Conservation (phyloP, 1,140 invertebrate species). For the Telenomus remus region DNA sequence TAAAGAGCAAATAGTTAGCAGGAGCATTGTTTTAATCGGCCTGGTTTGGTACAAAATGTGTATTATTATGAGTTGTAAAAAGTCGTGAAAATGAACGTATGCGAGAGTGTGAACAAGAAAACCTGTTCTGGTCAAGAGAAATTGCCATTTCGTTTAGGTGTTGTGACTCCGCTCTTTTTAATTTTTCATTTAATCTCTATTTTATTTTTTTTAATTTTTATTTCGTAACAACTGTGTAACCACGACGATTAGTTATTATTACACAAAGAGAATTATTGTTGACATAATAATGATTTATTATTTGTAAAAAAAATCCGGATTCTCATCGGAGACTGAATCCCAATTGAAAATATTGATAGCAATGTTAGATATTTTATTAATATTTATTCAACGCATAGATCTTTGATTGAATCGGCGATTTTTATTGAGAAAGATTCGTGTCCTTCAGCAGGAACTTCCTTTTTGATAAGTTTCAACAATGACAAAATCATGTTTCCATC, state of each 20-base stretch:
- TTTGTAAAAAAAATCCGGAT: conserved; percentile 61
- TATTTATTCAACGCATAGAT: conserved; percentile 71
- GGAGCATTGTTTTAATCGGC: conserved; percentile 74
- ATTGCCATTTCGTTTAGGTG: conserved; percentile 73
- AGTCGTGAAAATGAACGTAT: conserved; percentile 62
- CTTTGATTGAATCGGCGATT: conserved; percentile 45
- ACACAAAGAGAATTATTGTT: conserved; percentile 70
- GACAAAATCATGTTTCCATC: not conserved
- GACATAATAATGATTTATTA: conserved; percentile 72
- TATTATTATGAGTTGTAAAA: conserved; percentile 72
- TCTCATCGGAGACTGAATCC: conserved; percentile 58
- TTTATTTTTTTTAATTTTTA: conserved; percentile 62
- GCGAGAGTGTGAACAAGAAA: conserved; percentile 61
- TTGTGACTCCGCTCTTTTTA: conserved; percentile 50
- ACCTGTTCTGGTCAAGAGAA: conserved; percentile 75
- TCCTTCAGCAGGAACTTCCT: conserved; percentile 28
- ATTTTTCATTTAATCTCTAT: conserved; percentile 49
- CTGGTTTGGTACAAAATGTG: conserved; percentile 70
- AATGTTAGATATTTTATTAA: conserved; percentile 75
- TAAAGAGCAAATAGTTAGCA: conserved; percentile 69
- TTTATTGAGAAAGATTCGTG: conserved; percentile 15
- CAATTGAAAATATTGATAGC: conserved; percentile 71
- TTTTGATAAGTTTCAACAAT: conserved; percentile 31
- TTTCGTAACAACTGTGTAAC: too few species aligned
- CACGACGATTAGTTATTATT: conserved; percentile 64